Percentiles rank a stretch among this genome's conserved stretches.
These are phyloP conservation scores for Salvelinus namaycush DNA, from an alignment of 2,113 vertebrate species.

Conservation along the genomic window DNA sequence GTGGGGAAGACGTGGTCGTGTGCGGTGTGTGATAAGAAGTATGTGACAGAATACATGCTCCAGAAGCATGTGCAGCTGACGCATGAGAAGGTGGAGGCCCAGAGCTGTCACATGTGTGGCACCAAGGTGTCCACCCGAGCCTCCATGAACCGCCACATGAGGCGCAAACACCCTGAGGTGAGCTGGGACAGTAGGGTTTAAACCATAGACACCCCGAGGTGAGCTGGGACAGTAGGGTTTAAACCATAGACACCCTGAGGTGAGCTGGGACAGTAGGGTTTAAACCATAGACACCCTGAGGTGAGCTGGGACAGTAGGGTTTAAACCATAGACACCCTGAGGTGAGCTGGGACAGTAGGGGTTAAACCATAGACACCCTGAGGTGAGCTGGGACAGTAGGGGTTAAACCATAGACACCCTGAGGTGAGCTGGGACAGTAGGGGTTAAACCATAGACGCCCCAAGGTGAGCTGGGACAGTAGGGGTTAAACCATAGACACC, in stretches of 20 bases:
- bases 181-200: no score
- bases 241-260: no score
- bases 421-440: no score
- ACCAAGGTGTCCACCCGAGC: conserved; percentile 97
- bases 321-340: no score
- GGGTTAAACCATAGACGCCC: conserved; percentile 70
- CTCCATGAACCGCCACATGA: conserved; percentile 95
- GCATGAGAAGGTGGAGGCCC: conserved; percentile 95
- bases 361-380: conserved; percentile 73
- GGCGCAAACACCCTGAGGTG: conserved; percentile 82
- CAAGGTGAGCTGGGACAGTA: fast-evolving
- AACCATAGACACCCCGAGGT: no score
- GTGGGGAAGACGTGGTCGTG: conserved; percentile 98
- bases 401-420: no score
- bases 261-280: no score
- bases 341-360: no score
- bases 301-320: no score
- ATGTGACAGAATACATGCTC: conserved; percentile 98
- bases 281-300: no score
- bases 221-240: no score
- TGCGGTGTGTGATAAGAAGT: conserved; percentile 93
- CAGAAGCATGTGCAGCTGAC: conserved; percentile 98
- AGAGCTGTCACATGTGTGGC: conserved; percentile 94
- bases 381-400: conserved; percentile 74
- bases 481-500: conserved; percentile 64